Evolutionary conservation across 2,797 vertebrate species (phyloP).

Genomic region (Hippocampus kuda): DNA sequence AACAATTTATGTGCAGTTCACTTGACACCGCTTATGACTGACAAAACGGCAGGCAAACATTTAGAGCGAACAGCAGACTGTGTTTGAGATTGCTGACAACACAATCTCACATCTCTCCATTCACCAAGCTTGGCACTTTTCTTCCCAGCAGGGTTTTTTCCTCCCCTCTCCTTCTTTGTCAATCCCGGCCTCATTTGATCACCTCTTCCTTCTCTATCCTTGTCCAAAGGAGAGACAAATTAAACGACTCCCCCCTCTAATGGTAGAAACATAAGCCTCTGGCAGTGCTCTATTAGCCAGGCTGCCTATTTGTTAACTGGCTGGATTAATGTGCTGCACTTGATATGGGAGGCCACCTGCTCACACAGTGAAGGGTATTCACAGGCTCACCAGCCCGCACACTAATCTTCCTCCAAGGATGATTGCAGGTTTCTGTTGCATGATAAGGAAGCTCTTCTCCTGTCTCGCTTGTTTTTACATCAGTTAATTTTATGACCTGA

Average conservation of each 20-base stretch:
- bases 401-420: slow-evolving; percentile 55
- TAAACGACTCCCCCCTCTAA: slow-evolving; percentile 41
- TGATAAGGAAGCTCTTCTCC: slow-evolving; percentile 34
- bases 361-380: slow-evolving; percentile 45
- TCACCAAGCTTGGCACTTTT: slow-evolving; percentile 40
- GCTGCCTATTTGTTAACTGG: slow-evolving; percentile 59
- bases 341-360: slow-evolving; percentile 58
- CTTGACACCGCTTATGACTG: slow-evolving; percentile 37
- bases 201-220: not conserved
- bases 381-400: slow-evolving; percentile 42
- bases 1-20: slow-evolving; percentile 36
- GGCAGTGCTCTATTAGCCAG: slow-evolving; percentile 56
- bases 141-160: slow-evolving; percentile 22
- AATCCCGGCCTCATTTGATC: slow-evolving; percentile 3
- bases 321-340: slow-evolving; percentile 57
- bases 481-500: slow-evolving; percentile 46
- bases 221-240: slow-evolving; percentile 15
- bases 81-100: slow-evolving; percentile 51
- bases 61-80: slow-evolving; percentile 36
- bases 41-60: slow-evolving; percentile 37
- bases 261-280: slow-evolving; percentile 49
- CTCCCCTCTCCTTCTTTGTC: slow-evolving; percentile 23
- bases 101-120: slow-evolving; percentile 26
- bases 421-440: slow-evolving; percentile 46
- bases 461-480: slow-evolving; percentile 24